Percentiles rank a stretch among this genome's conserved stretches.
phyloP scores from a whole-genome alignment of 2,797 vertebrate species.

The Anas georgica region DNA sequence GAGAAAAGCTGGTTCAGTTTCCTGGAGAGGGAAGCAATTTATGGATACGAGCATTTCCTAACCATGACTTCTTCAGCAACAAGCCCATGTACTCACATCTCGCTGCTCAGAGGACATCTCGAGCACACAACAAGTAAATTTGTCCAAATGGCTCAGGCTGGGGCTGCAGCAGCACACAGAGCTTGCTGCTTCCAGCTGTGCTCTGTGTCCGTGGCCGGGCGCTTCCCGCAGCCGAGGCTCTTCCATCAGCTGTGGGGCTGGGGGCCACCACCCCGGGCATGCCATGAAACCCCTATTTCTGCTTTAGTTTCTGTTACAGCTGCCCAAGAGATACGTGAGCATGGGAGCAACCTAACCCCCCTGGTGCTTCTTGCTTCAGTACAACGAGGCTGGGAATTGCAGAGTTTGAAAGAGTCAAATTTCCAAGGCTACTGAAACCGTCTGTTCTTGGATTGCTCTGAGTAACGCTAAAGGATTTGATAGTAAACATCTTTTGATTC shows the following conservation, averaged over 20 bases:
- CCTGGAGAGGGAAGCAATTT: neutral
- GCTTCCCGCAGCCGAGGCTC: constrained; percentile 35
- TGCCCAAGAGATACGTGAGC: neutral
- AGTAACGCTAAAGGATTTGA: neutral
- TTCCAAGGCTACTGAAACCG: neutral
- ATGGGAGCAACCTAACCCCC: neutral
- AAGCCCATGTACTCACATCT: neutral
- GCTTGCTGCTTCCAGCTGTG: constrained; percentile 62
- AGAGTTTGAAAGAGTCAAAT: neutral
- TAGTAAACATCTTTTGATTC: neutral
- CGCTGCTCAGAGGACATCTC: constrained; percentile 43
- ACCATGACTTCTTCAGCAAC: neutral
- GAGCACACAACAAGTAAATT: constrained; percentile 9
- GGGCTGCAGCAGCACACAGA: rapidly evolving
- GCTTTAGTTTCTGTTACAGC: neutral
- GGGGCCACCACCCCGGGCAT: neutral
- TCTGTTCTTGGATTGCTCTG: neutral
- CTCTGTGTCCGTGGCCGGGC: neutral
- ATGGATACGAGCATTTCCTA: neutral
- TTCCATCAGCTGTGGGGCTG: constrained; percentile 39
- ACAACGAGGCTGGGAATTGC: neutral
- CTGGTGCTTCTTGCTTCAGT: neutral
- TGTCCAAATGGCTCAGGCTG: constrained; percentile 18
- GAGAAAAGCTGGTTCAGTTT: neutral
- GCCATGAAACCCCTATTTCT: neutral